Evolutionary conservation across 2,797 vertebrate genomes (phyloP), one percentile per base, ranked within the genome.

Genomic region (Euthynnus affinis): DNA sequence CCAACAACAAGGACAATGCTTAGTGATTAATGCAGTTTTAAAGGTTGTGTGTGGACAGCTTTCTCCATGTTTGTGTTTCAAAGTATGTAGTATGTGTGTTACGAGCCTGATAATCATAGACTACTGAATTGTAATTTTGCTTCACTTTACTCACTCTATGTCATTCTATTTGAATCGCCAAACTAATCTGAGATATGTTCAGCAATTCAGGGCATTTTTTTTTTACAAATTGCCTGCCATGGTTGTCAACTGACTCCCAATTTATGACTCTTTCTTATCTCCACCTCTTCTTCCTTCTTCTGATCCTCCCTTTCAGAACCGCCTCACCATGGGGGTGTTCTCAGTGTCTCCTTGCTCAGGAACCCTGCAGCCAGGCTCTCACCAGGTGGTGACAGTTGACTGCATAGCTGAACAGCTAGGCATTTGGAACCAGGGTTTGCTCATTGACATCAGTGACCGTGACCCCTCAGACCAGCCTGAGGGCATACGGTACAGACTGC

Each of bases 341-440:
- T 94, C 92, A 0, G 86, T 99, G 67, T 95, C 80, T 80, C 98
- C 98, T 0, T 95, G 93, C 3, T 89, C 84, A 2, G 97, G 96
- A 18, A 74, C 51, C 32, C 14, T 99, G 22, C 20, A 76, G 23
- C 86, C 97, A 0, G 96, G 95, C 2, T 89, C 83, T 34, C 92
- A 94, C 40, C 96, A 97, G 85, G 17, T 82, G 57, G 90, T 99
- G 81, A 96, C 63, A 0, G 96, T 99, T 70, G 96, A 97, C 5
- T 99, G 97, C 66, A 9, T 71, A 0, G 95, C 96, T n/a, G 96
- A 97, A n/a, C 90, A 96, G 4, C 61, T 93, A 18, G 97, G 98
- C 32, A 87, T 0, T 2, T 96, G 92, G 71, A 93, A 93, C 76
- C 96, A 97, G 88, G 76, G 76, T n/a, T 63, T 99, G 55, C 84